Evolutionary conservation across 2,797 vertebrate species (phyloP).

Genomic region (Percopsis omiscomaycus): DNA sequence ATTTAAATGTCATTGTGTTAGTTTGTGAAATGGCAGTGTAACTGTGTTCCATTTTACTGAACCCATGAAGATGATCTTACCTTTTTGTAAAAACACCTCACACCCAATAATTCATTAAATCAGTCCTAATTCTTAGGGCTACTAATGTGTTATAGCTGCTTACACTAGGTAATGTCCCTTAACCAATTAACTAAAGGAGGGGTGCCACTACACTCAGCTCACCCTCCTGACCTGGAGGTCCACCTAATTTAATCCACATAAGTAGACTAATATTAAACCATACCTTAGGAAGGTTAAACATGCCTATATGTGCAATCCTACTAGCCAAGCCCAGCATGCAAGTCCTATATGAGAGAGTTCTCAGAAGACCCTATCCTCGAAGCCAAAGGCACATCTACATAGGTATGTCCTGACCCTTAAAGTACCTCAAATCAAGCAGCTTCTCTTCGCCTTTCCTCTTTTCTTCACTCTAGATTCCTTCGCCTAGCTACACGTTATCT

Average conservation of each 20-base stretch:
- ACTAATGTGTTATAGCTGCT: conserved; percentile 14
- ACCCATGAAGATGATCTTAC: conserved; percentile 19
- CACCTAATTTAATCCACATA: conserved; percentile 37
- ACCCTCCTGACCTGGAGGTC: conserved; percentile 13
- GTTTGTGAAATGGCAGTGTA: conserved; percentile 27
- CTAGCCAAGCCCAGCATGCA: conserved; percentile 99
- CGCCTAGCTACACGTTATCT: conserved; percentile 32
- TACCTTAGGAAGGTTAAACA: conserved; percentile 80
- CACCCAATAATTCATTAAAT: conserved; percentile 12
- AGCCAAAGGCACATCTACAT: conserved; percentile 90
- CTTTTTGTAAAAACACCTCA: conserved; percentile 14
- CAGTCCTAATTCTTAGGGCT: conserved; percentile 11
- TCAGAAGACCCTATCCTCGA: conserved; percentile 98
- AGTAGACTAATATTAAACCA: conserved; percentile 36
- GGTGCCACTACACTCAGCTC: conserved; percentile 18
- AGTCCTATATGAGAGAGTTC: conserved; percentile 98
- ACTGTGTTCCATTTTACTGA: conserved; percentile 54
- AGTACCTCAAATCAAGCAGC: conserved; percentile 51
- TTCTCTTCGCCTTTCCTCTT: conserved; percentile 42
- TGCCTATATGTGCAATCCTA: conserved; percentile 96
- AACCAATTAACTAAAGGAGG: conserved; percentile 26
- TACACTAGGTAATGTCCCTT: conserved; percentile 25
- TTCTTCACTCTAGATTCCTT: conserved; percentile 55
- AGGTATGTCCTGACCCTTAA: conserved; percentile 88
- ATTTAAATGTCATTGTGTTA: conserved; percentile 26